phyloP scores from a whole-genome alignment of 2,888 invertebrate genomes.

The Ptilodon capucinus region DNA sequence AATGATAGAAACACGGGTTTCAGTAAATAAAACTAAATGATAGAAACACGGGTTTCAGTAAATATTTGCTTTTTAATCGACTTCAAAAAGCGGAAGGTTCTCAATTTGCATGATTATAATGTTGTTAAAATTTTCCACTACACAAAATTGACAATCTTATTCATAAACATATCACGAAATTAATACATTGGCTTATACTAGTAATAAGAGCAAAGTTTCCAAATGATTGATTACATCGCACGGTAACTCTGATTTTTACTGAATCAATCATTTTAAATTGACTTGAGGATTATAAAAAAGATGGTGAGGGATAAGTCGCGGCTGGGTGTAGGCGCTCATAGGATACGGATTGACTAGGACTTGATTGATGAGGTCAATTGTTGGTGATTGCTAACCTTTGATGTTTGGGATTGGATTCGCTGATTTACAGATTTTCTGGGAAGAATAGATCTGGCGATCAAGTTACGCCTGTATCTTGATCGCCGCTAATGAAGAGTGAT shows the following conservation, averaged over 20 bases:
- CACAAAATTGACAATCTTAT: background rate
- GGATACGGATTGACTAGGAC: slow-evolving; percentile 1
- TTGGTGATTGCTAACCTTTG: slow-evolving; percentile 15
- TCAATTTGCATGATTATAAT: too few relatives aligned
- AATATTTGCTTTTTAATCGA: too few relatives aligned
- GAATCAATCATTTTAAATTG: slow-evolving; percentile 61
- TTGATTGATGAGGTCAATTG: slow-evolving; percentile 37
- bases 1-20: too few relatives aligned
- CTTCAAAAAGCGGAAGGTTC: too few relatives aligned
- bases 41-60: too few relatives aligned
- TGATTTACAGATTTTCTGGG: slow-evolving; percentile 6
- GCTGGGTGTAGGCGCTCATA: slow-evolving; percentile 19
- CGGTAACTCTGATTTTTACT: slow-evolving; percentile 36
- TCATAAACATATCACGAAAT: slow-evolving; percentile 18
- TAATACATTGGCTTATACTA: slow-evolving; percentile 17
- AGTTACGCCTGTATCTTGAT: background rate
- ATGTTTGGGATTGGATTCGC: slow-evolving; percentile 12
- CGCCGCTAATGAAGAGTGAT: background rate
- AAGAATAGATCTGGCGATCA: too few relatives aligned
- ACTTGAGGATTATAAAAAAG: slow-evolving; percentile 48
- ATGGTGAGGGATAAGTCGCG: slow-evolving; percentile 26
- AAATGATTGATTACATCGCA: slow-evolving; percentile 37
- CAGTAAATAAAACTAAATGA: too few relatives aligned
- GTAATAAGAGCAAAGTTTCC: slow-evolving; percentile 11
- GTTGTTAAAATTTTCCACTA: background rate